These are phyloP conservation scores for Aphelocoma coerulescens DNA, from an alignment of 2,113 vertebrate genomes.

Conservation along the genomic window DNA sequence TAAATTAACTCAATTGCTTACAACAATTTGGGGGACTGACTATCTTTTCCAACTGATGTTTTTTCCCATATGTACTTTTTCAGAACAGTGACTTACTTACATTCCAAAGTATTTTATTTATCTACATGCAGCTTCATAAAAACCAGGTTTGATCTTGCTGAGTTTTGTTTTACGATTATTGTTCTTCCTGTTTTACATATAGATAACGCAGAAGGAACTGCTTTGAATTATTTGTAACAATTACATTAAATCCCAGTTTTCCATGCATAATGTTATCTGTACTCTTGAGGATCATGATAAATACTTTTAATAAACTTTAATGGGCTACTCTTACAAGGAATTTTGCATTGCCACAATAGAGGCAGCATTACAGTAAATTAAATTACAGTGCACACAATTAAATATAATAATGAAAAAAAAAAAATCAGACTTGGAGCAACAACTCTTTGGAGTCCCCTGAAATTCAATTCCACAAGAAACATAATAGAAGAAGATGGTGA, in stretches of 20 bases:
- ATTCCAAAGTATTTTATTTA: conserved; percentile 11
- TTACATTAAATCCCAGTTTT: conserved; percentile 56
- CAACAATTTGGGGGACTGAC: neutral
- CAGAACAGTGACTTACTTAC: neutral
- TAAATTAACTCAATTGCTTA: neutral
- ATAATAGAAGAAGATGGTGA: conserved; percentile 34
- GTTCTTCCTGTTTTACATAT: conserved; percentile 16
- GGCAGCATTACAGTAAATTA: conserved; percentile 66
- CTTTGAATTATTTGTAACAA: conserved; percentile 64
- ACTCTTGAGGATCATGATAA: conserved; percentile 66
- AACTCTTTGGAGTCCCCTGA: conserved; percentile 50
- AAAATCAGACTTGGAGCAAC: conserved; percentile 41
- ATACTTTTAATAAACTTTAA: conserved; percentile 78
- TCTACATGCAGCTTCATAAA: neutral
- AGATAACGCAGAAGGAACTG: conserved; percentile 29
- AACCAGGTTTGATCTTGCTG: conserved; percentile 11
- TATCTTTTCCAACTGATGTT: neutral
- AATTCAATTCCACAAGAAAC: conserved; percentile 56
- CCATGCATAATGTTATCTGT: conserved; percentile 28
- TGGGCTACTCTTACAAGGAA: conserved; percentile 61
- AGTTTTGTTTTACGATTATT: conserved; percentile 31
- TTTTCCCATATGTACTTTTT: neutral
- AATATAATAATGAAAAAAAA: conserved; percentile 60
- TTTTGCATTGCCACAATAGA: conserved; percentile 63
- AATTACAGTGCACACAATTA: conserved; percentile 70